A percentile compares a stretch with the other conserved stretches of the same genome.
Evolutionary conservation across 2,888 invertebrate genomes (phyloP).

Genomic region (Odiellus spinosus): DNA sequence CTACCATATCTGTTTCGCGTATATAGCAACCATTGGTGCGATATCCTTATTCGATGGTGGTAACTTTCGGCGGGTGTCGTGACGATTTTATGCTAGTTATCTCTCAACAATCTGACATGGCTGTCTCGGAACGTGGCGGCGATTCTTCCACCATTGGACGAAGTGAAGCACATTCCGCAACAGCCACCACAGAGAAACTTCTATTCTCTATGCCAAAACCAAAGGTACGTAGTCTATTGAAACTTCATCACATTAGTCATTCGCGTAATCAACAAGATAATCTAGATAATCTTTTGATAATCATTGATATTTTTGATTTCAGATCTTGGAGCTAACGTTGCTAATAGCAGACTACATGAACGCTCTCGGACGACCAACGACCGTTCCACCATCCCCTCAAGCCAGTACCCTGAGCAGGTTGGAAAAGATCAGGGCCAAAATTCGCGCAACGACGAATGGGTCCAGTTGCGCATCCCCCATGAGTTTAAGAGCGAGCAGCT

Average conservation of each 20-base stretch:
- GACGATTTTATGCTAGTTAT: slow-evolving; percentile 96
- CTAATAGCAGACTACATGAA: slow-evolving; percentile 90
- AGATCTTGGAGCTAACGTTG: slow-evolving; percentile 76
- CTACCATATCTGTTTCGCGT: neutral
- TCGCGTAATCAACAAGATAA: too few relatives aligned
- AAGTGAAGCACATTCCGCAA: too few relatives aligned
- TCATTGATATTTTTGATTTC: slow-evolving; percentile 18
- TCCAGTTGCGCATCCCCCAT: too few relatives aligned
- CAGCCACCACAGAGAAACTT: slow-evolving; percentile 47
- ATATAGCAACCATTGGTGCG: slow-evolving; percentile 41
- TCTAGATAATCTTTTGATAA: too few relatives aligned
- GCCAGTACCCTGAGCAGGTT: slow-evolving; percentile 3
- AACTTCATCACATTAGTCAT: neutral
- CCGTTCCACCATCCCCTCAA: slow-evolving; percentile 7
- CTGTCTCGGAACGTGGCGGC: too few relatives aligned
- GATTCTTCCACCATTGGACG: too few relatives aligned
- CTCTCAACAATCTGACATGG: slow-evolving; percentile 37
- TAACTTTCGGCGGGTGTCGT: slow-evolving; percentile 88
- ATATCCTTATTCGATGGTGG: slow-evolving; percentile 73
- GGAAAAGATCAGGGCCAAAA: slow-evolving; percentile 8
- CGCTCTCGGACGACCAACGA: slow-evolving; percentile 8
- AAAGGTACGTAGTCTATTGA: slow-evolving; percentile 42
- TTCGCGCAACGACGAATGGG: slow-evolving; percentile 6
- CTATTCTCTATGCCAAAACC: slow-evolving; percentile 80
- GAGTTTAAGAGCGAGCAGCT: too few relatives aligned